phyloP scores from a whole-genome alignment of 2,797 vertebrate genomes.

The Adrianichthys oophorus region DNA sequence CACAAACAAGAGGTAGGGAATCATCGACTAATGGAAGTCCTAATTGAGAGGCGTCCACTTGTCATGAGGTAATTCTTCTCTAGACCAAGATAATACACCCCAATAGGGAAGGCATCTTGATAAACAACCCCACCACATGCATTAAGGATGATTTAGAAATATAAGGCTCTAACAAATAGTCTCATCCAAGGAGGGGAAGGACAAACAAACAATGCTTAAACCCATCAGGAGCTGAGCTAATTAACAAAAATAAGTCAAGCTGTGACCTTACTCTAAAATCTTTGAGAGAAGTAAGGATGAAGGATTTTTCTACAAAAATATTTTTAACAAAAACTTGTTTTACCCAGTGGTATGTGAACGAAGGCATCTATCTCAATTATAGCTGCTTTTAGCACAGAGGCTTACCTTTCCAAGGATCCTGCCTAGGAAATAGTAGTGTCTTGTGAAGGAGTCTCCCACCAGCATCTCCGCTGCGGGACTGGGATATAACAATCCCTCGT shows the following conservation, averaged over 20 bases:
- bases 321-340: slow-evolving; percentile 9
- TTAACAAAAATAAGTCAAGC: slow-evolving; percentile 47
- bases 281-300: slow-evolving; percentile 27
- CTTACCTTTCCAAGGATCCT: slow-evolving; percentile 97
- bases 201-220: slow-evolving; percentile 68
- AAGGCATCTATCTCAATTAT: background rate
- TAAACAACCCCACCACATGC: slow-evolving; percentile 92
- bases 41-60: slow-evolving; percentile 88
- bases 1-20: slow-evolving; percentile 88
- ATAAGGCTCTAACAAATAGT: slow-evolving; percentile 91
- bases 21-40: slow-evolving; percentile 97
- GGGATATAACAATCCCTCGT: slow-evolving; percentile 93
- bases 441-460: slow-evolving; percentile 90
- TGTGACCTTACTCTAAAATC: slow-evolving; percentile 17
- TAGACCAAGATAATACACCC: slow-evolving; percentile 65
- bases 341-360: background rate
- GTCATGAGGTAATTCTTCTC: slow-evolving; percentile 91
- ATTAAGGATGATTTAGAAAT: slow-evolving; percentile 97
- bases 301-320: slow-evolving; percentile 18
- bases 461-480: slow-evolving; percentile 95
- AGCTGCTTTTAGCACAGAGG: background rate
- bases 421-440: slow-evolving; percentile 98
- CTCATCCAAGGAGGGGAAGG: slow-evolving; percentile 42
- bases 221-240: slow-evolving; percentile 52
- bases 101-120: slow-evolving; percentile 80